Evolutionary conservation across 2,797 vertebrate genomes (phyloP).

Genomic region (Gambelia wislizenii): DNA sequence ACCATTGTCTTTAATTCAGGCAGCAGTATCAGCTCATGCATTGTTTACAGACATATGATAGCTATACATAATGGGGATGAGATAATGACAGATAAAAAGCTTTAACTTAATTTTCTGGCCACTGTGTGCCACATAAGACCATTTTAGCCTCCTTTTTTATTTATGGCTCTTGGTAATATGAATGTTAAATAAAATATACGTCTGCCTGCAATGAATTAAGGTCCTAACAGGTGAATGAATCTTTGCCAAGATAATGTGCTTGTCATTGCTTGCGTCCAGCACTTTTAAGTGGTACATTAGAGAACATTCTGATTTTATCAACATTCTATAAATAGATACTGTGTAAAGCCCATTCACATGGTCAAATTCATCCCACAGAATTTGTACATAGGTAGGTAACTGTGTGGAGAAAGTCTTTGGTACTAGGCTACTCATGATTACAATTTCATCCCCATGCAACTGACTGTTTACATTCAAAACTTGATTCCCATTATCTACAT

Average conservation of each 20-base stretch:
- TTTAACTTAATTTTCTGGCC: slow-evolving; percentile 54
- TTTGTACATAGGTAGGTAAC: background rate
- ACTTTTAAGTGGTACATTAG: slow-evolving; percentile 65
- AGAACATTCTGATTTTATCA: slow-evolving; percentile 58
- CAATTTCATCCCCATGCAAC: background rate
- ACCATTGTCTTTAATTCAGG: background rate
- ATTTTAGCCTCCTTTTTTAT: slow-evolving; percentile 68
- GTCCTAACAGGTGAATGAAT: slow-evolving; percentile 71
- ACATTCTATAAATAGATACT: slow-evolving; percentile 75
- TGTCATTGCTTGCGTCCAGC: slow-evolving; percentile 69
- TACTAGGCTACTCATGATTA: background rate
- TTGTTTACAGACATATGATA: background rate
- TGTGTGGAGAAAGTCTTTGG: background rate
- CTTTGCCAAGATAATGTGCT: slow-evolving; percentile 67
- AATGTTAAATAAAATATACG: slow-evolving; percentile 73
- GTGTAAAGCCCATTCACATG: slow-evolving; percentile 26
- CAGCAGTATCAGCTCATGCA: background rate
- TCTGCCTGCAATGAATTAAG: slow-evolving; percentile 75
- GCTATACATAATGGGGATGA: background rate
- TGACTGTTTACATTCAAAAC: background rate
- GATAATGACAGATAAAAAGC: slow-evolving; percentile 58
- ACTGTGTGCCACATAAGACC: slow-evolving; percentile 55
- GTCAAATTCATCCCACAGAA: background rate
- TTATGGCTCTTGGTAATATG: slow-evolving; percentile 58
- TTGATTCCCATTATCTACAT: background rate